Base-by-base conservation (phyloP, 2,888 invertebrate genomes). In the Bedellia somnulentella region DNA sequence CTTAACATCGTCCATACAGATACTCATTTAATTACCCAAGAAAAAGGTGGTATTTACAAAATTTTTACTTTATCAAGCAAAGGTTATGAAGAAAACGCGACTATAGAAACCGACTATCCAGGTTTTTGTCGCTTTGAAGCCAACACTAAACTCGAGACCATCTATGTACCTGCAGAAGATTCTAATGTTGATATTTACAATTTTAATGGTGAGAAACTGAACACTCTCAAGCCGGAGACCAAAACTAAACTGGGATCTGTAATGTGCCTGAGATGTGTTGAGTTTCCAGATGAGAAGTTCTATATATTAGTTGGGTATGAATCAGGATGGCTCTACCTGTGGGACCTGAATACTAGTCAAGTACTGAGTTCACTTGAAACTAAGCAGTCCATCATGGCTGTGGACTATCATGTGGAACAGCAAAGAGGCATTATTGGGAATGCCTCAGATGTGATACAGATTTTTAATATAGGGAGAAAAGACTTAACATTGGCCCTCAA, bases 251-350 rank as follows among this genome's bases (percentile, higher is more conserved):
- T 83, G 2, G 86, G 86, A 27, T 79, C 80, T 44, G 64, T 83
- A 1, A 86, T 86, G 86, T 80, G 81, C 40, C 56, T 86, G 40
- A 73, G 78, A 44, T 67, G 60, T 45, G 47, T 73, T 35, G 63
- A 77, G 47, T 80, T 71, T 41, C 52, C 78, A 14, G 46, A 52
- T 35, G 78, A 80, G 38, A 67, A 62, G 37, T 52, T 61, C 3
- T 81, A 78, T 46, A 49, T 89, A 13, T 57, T 90, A 29, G 84
- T 80, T 9, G 85, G 85, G 24, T 89, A 88, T 41, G 90, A 90
- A 54, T 80, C 82, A 13, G 89, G 89, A 1, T 80, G 84, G 52
- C 67, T 89, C 29, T 60, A 82, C 9, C 61, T 88, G 12, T 90
- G 87, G 86, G 85, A 88, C 61, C 66, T 83, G 43, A 79, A 78